phyloP scores from a whole-genome alignment of 2,888 invertebrate genomes.

The Spodoptera littoralis region DNA sequence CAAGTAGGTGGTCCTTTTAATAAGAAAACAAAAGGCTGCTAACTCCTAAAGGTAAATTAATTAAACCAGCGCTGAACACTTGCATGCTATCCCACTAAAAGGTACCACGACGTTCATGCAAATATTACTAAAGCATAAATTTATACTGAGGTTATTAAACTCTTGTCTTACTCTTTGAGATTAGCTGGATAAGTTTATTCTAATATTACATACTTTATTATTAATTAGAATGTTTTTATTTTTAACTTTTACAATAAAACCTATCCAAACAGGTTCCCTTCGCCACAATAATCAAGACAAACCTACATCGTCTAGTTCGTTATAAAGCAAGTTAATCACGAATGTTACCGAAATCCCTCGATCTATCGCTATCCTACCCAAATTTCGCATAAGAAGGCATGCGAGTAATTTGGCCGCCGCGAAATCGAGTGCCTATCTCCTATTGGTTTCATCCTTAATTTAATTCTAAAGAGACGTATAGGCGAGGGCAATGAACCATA shows the following conservation, averaged over 20 bases:
- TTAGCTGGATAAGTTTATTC: conserved; percentile 30
- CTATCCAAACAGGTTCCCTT: not conserved
- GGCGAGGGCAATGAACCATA: conserved; percentile 74
- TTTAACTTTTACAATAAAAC: not conserved
- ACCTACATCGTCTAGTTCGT: conserved; percentile 37
- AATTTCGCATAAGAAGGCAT: conserved; percentile 56
- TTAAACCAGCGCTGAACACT: conserved; percentile 44
- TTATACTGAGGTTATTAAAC: conserved; percentile 48
- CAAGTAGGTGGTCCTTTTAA: conserved; percentile 49
- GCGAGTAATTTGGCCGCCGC: conserved; percentile 69
- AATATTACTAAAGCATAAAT: conserved; percentile 56
- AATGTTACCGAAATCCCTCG: conserved; percentile 48
- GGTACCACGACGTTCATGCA: conserved; percentile 49
- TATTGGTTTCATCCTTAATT: conserved; percentile 84
- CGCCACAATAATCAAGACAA: conserved; percentile 9
- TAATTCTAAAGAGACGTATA: conserved; percentile 83
- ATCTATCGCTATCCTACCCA: conserved; percentile 48
- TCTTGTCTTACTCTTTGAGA: conserved; percentile 41
- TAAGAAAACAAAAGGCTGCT: conserved; percentile 47
- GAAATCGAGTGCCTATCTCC: conserved; percentile 70
- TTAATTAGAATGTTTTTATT: not conserved
- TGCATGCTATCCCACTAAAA: conserved; percentile 57
- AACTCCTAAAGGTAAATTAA: conserved; percentile 58
- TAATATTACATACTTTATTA: conserved; percentile 6
- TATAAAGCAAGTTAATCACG: conserved; percentile 51